A percentile compares a stretch with the other conserved stretches of the same genome.
phyloP scores from a whole-genome alignment of 2,797 vertebrate species.

The Onychomys arenicola region DNA sequence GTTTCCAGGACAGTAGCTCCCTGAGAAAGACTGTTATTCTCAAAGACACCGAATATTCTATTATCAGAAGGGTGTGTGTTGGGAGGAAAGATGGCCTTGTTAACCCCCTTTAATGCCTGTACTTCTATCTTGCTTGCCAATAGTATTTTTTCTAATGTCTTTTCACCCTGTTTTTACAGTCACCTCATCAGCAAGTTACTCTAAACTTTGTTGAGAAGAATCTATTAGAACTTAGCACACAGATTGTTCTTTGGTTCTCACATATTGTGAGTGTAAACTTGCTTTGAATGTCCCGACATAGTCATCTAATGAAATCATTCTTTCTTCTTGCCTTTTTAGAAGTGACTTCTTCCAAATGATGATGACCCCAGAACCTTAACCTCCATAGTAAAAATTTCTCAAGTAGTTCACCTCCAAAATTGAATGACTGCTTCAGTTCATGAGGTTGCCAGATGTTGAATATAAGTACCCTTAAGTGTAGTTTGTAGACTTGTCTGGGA shows the following conservation, averaged over 20 bases:
- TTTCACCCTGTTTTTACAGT: neutral
- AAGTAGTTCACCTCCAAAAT: neutral
- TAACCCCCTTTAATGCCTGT: neutral
- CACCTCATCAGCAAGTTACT: slow-evolving; percentile 22
- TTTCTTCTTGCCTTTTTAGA: neutral
- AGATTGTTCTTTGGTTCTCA: neutral
- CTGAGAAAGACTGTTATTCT: neutral
- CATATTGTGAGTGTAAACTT: neutral
- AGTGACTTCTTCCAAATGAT: neutral
- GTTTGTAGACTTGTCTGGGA: neutral
- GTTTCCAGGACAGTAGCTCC: neutral
- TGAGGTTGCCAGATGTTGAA: neutral
- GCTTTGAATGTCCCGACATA: slow-evolving; percentile 19
- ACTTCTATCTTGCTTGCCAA: neutral
- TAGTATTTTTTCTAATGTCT: neutral
- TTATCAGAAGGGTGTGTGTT: neutral
- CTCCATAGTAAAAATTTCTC: neutral
- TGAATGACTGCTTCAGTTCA: neutral
- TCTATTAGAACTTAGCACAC: slow-evolving; percentile 3
- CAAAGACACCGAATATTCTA: neutral
- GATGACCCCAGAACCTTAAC: neutral
- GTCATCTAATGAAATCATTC: neutral
- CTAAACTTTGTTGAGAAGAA: neutral
- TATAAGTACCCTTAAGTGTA: neutral
- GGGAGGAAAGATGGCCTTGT: neutral